Evolutionary conservation across 2,797 vertebrate genomes (phyloP).

Genomic region (Channa striata): DNA sequence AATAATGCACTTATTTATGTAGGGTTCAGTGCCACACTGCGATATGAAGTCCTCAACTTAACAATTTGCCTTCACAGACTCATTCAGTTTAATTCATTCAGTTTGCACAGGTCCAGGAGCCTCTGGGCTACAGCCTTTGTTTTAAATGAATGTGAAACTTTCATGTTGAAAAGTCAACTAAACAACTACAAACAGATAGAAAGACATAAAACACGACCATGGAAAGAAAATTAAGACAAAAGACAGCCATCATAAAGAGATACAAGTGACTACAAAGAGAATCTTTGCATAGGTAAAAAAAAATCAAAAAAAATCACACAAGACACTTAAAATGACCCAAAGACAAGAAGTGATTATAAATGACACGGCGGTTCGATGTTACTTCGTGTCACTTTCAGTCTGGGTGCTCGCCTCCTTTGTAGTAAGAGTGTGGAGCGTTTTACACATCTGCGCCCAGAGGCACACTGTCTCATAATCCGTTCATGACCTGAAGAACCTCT

Average conservation of each 20-base stretch:
- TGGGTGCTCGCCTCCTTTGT: background rate
- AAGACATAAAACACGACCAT: background rate
- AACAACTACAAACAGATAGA: background rate
- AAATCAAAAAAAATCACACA: background rate
- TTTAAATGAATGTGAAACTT: background rate
- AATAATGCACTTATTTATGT: background rate
- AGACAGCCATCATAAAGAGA: background rate
- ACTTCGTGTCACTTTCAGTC: constrained; percentile 1
- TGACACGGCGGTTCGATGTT: background rate
- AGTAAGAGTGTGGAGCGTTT: background rate
- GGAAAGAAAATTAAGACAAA: background rate
- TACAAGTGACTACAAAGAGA: background rate
- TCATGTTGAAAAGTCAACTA: background rate
- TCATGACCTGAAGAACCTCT: background rate
- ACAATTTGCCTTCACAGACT: no score
- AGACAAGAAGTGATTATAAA: background rate
- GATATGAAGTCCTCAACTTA: no score
- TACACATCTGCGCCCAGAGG: background rate
- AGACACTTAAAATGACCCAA: no score
- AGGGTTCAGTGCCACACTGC: no score
- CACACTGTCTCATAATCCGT: background rate
- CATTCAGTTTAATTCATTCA: no score
- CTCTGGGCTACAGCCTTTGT: background rate
- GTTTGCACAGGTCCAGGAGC: no score
- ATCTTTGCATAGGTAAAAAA: background rate